Conservation (phyloP, 2,888 invertebrate genomes). For the Platyscelio sp. region DNA sequence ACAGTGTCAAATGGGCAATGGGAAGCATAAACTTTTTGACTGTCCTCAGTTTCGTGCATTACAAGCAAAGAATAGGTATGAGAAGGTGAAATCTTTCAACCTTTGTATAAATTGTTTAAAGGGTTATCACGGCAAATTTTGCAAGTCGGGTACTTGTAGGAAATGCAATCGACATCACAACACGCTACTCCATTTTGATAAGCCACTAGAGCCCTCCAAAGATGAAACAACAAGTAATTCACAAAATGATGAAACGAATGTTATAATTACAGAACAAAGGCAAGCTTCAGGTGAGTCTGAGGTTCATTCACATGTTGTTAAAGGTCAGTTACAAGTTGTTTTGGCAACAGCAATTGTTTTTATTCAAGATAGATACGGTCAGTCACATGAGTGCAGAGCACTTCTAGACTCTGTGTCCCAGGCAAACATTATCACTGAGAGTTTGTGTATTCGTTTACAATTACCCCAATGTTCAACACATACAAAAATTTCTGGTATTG, state of each 20-base stretch:
- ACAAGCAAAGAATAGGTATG: neutral
- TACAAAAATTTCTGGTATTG: constrained; percentile 5
- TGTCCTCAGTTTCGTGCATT: constrained; percentile 13
- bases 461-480: neutral
- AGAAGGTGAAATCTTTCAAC: neutral
- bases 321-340: neutral
- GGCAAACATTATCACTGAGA: constrained; percentile 7
- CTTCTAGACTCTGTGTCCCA: neutral
- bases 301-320: neutral
- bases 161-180: neutral
- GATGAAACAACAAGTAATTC: too few relatives aligned
- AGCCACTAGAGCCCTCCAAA: too few relatives aligned
- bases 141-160: too few relatives aligned
- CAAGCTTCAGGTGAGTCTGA: neutral
- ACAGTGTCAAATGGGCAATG: too few relatives aligned
- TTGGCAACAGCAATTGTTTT: neutral
- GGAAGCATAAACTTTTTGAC: constrained; percentile 3
- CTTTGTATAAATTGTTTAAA: constrained; percentile 35
- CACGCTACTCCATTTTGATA: constrained; percentile 17
- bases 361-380: neutral
- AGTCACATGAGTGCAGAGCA: neutral
- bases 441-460: neutral
- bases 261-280: too few relatives aligned
- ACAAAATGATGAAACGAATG: too few relatives aligned
- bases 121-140: neutral